Evolutionary conservation across 1,140 invertebrate genomes (phyloP).

Genomic region (Drosophila leontia): DNA sequence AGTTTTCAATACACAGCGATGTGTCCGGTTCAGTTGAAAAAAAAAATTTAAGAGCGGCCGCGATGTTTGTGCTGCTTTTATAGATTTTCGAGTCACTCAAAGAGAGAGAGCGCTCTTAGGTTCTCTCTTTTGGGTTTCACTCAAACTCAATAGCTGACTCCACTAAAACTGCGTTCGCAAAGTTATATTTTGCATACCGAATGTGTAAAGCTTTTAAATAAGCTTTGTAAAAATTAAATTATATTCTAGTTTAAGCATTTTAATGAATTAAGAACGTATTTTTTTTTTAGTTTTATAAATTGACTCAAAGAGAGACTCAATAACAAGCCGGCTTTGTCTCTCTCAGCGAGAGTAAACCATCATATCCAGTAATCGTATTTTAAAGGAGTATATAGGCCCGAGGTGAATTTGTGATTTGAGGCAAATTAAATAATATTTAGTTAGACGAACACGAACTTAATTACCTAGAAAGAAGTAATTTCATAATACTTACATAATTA

Average conservation of each 20-base stretch:
- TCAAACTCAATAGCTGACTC: not conserved
- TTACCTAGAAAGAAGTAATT: too few relatives aligned
- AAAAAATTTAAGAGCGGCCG: not conserved
- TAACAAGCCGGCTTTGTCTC: not conserved
- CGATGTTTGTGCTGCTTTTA: slow-evolving; percentile 1
- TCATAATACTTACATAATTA: too few relatives aligned
- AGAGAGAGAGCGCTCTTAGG: not conserved
- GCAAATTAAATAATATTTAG: too few relatives aligned
- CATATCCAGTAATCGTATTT: not conserved
- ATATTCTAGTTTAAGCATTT: not conserved
- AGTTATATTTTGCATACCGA: not conserved
- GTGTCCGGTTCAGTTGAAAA: not conserved
- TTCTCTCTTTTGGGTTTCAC: not conserved
- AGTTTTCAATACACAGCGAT: not conserved
- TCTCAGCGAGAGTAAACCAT: not conserved
- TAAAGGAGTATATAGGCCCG: not conserved
- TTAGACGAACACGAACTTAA: too few relatives aligned
- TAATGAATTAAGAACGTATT: not conserved
- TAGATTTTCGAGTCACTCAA: slow-evolving; percentile 7
- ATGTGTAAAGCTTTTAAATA: too few relatives aligned
- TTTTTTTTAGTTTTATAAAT: not conserved
- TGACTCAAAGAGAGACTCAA: slow-evolving; percentile 4
- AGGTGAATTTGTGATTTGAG: not conserved
- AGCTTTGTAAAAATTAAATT: not conserved
- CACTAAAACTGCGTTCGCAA: not conserved